Percentiles rank a stretch among this genome's conserved stretches.
These are phyloP conservation scores for Noctua janthe DNA, from an alignment of 2,888 invertebrate genomes.

Conservation along the genomic window DNA sequence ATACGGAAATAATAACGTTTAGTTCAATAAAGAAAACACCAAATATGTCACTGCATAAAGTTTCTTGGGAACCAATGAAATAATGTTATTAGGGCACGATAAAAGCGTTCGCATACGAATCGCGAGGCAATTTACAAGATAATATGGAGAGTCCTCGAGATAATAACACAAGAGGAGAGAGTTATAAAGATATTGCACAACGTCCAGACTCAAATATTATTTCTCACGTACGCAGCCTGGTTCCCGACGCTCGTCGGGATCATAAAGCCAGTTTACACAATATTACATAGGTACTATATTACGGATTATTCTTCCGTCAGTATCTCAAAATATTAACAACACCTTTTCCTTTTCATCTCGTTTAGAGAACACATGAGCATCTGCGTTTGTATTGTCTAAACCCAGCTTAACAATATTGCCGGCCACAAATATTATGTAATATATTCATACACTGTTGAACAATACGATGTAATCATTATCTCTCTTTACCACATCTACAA, in stretches of 20 bases:
- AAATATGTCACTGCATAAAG: conserved; percentile 10
- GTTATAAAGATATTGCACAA: conserved; percentile 42
- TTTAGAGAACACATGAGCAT: conserved; percentile 12
- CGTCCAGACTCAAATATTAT: conserved; percentile 46
- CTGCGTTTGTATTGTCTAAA: conserved; percentile 16
- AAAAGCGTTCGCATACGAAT: conserved; percentile 43
- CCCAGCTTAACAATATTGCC: conserved; percentile 21
- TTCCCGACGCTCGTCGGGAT: conserved; percentile 22
- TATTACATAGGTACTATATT: conserved; percentile 24
- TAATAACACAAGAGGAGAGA: conserved; percentile 47
- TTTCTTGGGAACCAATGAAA: conserved; percentile 38
- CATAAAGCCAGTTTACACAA: conserved; percentile 19
- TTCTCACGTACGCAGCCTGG: conserved; percentile 47
- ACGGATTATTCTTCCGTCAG: conserved; percentile 6
- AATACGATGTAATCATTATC: conserved; percentile 58
- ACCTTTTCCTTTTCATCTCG: conserved; percentile 3
- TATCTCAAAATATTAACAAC: conserved; percentile 10
- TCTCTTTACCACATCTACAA: conserved; percentile 52
- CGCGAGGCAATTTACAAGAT: conserved; percentile 55
- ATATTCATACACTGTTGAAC: conserved; percentile 51
- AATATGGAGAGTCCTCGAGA: conserved; percentile 56
- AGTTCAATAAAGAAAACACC: conserved; percentile 35
- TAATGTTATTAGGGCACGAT: conserved; percentile 44
- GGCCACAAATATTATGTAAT: conserved; percentile 53
- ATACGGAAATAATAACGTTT: conserved; percentile 52